Evolutionary conservation across 2,113 vertebrate genomes (phyloP).

Genomic region (Sander vitreus): DNA sequence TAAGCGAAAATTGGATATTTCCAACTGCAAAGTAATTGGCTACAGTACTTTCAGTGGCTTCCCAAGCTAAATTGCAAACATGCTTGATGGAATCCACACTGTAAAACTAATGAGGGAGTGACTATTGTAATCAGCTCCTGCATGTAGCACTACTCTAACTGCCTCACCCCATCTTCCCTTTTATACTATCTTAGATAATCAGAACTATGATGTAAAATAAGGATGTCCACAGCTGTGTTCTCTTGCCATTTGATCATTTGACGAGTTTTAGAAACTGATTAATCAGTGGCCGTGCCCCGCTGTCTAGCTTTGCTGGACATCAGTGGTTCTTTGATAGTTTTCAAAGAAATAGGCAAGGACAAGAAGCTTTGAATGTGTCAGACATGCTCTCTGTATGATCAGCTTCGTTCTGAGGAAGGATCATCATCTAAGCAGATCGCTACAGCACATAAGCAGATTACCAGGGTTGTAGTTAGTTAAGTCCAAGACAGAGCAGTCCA

Average conservation of each 20-base stretch:
- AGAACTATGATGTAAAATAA: constrained; percentile 13
- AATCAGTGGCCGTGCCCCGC: constrained; percentile 8
- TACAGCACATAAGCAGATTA: constrained; percentile 9
- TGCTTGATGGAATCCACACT: background rate
- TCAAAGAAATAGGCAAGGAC: constrained; percentile 8
- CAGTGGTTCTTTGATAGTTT: background rate
- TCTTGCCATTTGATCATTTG: constrained; percentile 4
- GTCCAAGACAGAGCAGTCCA: background rate
- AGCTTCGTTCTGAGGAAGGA: constrained; percentile 1
- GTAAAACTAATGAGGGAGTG: constrained; percentile 6
- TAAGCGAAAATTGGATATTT: background rate
- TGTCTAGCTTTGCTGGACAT: constrained; percentile 20
- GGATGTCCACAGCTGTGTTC: constrained; percentile 12
- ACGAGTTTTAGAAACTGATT: background rate
- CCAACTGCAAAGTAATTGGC: background rate
- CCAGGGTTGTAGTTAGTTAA: background rate
- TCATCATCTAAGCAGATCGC: background rate
- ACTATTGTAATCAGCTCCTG: constrained; percentile 11
- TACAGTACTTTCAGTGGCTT: background rate
- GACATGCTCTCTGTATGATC: constrained; percentile 7
- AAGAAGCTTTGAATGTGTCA: constrained; percentile 6
- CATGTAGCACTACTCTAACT: background rate
- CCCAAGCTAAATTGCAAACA: background rate
- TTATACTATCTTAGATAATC: constrained; percentile 8
- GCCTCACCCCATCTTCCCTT: constrained; percentile 8